A percentile compares a stretch with the other conserved stretches of the same genome.
Conservation (phyloP, 2,797 vertebrate genomes). For the Cynopterus sphinx region DNA sequence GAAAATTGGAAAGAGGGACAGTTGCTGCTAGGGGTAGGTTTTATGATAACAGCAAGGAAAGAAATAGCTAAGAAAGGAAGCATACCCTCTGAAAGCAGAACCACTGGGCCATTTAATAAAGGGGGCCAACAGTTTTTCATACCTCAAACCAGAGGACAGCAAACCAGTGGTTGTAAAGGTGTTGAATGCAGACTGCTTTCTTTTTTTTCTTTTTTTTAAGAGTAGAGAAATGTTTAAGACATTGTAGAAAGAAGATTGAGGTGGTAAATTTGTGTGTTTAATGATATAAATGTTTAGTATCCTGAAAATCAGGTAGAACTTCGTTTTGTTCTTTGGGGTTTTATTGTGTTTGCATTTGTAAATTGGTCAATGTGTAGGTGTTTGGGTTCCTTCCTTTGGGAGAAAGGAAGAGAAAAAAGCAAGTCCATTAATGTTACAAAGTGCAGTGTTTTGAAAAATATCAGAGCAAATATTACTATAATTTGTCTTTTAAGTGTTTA, state of each 20-base stretch:
- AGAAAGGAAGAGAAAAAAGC: not conserved
- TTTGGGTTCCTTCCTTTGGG: slow-evolving; percentile 11
- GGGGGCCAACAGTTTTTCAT: not conserved
- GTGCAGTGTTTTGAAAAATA: slow-evolving; percentile 32
- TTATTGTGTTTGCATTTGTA: not conserved
- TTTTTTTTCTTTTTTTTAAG: not conserved
- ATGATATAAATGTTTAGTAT: not conserved
- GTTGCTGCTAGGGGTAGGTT: not conserved
- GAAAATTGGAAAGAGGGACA: not conserved
- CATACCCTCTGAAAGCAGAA: not conserved
- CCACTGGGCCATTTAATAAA: not conserved
- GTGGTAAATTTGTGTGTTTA: not conserved
- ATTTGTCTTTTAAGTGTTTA: slow-evolving; percentile 44
- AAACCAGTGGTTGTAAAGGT: not conserved
- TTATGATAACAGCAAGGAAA: not conserved
- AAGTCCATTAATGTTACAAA: slow-evolving; percentile 37
- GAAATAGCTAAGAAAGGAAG: not conserved
- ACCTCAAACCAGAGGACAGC: not conserved
- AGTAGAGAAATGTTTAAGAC: not conserved
- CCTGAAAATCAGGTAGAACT: not conserved
- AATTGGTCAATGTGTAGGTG: not conserved
- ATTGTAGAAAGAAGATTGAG: not conserved
- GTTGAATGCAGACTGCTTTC: not conserved
- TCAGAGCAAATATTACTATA: not conserved
- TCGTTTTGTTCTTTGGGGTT: not conserved